Evolutionary conservation across 2,113 vertebrate genomes (phyloP).

Genomic region (Brachirus orientalis): DNA sequence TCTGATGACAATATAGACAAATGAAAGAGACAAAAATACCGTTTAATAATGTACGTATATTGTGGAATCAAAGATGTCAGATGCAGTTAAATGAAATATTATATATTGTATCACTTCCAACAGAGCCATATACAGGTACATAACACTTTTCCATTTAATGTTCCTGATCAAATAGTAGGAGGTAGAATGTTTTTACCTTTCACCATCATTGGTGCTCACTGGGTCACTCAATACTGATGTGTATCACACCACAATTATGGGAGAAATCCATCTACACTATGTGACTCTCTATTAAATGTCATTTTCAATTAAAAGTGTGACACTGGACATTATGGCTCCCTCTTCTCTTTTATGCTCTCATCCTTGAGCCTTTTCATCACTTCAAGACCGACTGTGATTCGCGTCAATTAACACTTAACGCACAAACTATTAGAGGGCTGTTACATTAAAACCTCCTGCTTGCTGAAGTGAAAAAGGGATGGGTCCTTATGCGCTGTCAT

Average conservation of each 20-base stretch:
- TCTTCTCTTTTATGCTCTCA: slow-evolving; percentile 37
- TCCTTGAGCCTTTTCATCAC: slow-evolving; percentile 45
- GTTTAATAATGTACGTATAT: no score
- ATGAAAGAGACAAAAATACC: background rate
- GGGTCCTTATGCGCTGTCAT: slow-evolving; percentile 50
- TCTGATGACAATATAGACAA: slow-evolving; percentile 3
- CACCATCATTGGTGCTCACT: background rate
- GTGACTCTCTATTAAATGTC: slow-evolving; percentile 42
- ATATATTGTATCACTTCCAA: slow-evolving; percentile 4
- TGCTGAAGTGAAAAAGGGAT: slow-evolving; percentile 37
- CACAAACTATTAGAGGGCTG: slow-evolving; percentile 55
- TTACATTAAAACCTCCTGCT: slow-evolving; percentile 52
- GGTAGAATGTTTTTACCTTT: background rate
- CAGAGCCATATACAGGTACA: no score
- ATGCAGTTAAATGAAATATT: slow-evolving; percentile 1
- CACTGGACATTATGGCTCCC: slow-evolving; percentile 42
- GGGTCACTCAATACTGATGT: slow-evolving; percentile 7
- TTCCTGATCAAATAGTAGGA: slow-evolving; percentile 6
- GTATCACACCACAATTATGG: slow-evolving; percentile 17
- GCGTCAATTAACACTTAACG: slow-evolving; percentile 43
- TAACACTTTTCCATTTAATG: background rate
- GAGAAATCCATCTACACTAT: slow-evolving; percentile 27
- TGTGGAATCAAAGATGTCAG: slow-evolving; percentile 6
- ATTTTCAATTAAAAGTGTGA: slow-evolving; percentile 51
- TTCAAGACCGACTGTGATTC: slow-evolving; percentile 37